Percentiles rank a stretch among this genome's conserved stretches.
Evolutionary conservation across 2,888 invertebrate genomes (phyloP).

Genomic region (Tetragonisca angustula): DNA sequence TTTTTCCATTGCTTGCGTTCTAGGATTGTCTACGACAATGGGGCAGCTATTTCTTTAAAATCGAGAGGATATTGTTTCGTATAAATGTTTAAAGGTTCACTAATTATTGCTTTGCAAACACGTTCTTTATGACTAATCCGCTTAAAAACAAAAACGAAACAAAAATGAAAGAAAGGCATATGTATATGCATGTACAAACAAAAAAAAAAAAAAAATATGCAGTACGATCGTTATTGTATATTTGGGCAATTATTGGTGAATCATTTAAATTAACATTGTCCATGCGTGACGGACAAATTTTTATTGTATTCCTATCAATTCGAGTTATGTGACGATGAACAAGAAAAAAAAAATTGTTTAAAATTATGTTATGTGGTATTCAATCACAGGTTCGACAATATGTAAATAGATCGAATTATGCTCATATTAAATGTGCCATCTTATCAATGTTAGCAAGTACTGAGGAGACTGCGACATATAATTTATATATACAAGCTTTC

Average conservation of each 20-base stretch:
- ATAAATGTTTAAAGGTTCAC: slow-evolving; percentile 62
- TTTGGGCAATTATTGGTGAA: slow-evolving; percentile 58
- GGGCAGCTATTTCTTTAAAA: slow-evolving; percentile 84
- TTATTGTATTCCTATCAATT: slow-evolving; percentile 61
- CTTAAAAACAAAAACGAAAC: slow-evolving; percentile 18
- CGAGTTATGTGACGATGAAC: slow-evolving; percentile 56
- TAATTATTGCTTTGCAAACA: slow-evolving; percentile 48
- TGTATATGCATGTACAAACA: slow-evolving; percentile 28
- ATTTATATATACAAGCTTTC: slow-evolving; percentile 67
- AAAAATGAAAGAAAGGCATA: not conserved
- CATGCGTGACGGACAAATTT: slow-evolving; percentile 49
- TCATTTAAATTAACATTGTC: slow-evolving; percentile 60
- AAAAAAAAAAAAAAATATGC: slow-evolving; percentile 33
- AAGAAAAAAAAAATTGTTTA: slow-evolving; percentile 41
- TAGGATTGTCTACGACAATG: slow-evolving; percentile 84
- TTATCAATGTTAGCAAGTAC: slow-evolving; percentile 64
- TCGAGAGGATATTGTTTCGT: slow-evolving; percentile 67
- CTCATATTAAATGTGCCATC: slow-evolving; percentile 72
- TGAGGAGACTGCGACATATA: slow-evolving; percentile 58
- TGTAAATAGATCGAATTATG: slow-evolving; percentile 69
- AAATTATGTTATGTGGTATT: slow-evolving; percentile 62
- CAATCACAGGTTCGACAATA: slow-evolving; percentile 61
- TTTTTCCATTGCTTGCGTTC: slow-evolving; percentile 83
- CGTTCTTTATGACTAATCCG: slow-evolving; percentile 9
- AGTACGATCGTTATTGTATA: slow-evolving; percentile 32